Evolutionary conservation across 2,888 invertebrate species (phyloP), one percentile per base, ranked within the genome.

Genomic region (Drosophila paracracens): DNA sequence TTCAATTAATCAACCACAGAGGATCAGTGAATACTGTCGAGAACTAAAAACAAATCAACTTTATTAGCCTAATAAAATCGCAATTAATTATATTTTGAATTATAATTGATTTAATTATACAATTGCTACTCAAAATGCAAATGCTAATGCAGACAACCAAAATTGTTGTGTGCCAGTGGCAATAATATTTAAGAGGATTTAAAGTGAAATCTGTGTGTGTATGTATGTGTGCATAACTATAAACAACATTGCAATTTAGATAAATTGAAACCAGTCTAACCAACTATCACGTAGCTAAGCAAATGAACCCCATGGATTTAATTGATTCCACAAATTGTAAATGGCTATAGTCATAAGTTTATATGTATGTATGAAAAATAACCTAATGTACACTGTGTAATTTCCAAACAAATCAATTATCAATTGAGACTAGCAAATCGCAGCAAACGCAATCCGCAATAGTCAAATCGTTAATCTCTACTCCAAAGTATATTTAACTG

Each of bases 241-340:
- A 66, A 56, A n/a, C 27, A 36, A 40, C 78, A 81, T 67, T 76
- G 81, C 87, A 70, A 76, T 88, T 87, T 88, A 88, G 84, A 83
- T 86, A 84, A 86, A 89, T 86, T 78, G 48, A 86, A 81, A 59
- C 54, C 60, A 79, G 71, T 66, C 51, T 70, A 74, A 58, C 21
- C 31, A 64, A 69, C 43, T 68, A 81, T 16, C 27, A 63, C 48
- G 81, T 88, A 89, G 85, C 81, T 86, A 86, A 85, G 82, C 89
- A 70, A 85, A 88, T 85, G 64, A 77, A 70, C 18, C 57, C 52
- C 35, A 29, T 62, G 35, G 54, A 69, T 67, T 67, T 71, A 72
- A 66, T 71, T 61, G 79, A 77, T 68, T 73, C 64, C 57, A 65
- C 52, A 54, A 70, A 65, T 71, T 86, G 83, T 83, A 85, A 81